Base-by-base conservation (phyloP, 30 jellyfish, hydroid and myxozoan species). In the Aurelia coerulea region DNA sequence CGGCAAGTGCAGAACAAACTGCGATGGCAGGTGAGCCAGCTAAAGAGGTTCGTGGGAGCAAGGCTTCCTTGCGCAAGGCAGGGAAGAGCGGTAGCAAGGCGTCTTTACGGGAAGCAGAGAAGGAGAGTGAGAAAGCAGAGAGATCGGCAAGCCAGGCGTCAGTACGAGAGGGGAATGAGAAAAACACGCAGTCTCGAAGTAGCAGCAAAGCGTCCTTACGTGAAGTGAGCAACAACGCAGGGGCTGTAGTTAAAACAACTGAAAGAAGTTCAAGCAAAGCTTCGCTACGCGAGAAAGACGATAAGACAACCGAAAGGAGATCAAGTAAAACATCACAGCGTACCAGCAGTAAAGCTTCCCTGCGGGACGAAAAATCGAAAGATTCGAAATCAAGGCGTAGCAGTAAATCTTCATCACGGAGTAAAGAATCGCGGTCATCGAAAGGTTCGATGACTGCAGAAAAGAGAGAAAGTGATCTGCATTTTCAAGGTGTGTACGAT, bases 281-380 rank as follows among this genome's bases (percentile, higher is more conserved):
- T 2, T 60, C 70, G 15, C 35, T 60, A 5, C 70, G 70, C 35
- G 70, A n/a, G 33, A 34, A 3, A 15, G 15, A 2, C 8, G 70
- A 0, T 5, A n/a, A 60, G 31, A n/a, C 31, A 17, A 5, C 31
- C 11, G 70, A 60, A 5, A n/a, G 70, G 8, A 60, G 70, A 3
- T 17, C 35, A 14, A 67, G 71, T 66, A 46, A 34, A 46, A 18
- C 74, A 10, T 80, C 82, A 37, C 49, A 42, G 6, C 82, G 82
- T 65, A 31, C 66, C 15, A 14, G 63, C 49, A 67, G 91, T 58
- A 68, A 33, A 56, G 84, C 76, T 11, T 79, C 89, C 1, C 73
- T 31, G 73, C 73, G 35, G 32, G 73, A 31, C 12, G 35, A 31
- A 6, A 62, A 62, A 31, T 13, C 73, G 73, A 31, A 62, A 62